phyloP scores from a whole-genome alignment of 92 coral and sea anemone genomes.

The Actinostola sp. region DNA sequence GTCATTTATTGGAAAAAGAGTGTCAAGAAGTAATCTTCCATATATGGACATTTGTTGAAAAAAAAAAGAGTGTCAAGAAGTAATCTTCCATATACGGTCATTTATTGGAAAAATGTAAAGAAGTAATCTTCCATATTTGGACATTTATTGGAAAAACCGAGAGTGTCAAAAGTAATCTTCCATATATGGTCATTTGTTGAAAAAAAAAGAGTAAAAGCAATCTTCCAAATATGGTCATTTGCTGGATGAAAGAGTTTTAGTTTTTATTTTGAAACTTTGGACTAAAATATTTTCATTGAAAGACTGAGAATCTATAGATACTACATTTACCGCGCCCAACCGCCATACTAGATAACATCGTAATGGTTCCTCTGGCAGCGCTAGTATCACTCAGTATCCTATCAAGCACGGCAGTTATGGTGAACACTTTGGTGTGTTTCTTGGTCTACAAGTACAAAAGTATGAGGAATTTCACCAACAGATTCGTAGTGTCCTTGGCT shows the following conservation, averaged over 20 bases:
- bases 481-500: constrained; percentile 83
- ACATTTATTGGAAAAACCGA: neutral
- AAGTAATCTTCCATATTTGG: neutral
- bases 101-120: too few species aligned
- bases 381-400: constrained; percentile 57
- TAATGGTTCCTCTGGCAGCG: constrained; percentile 18
- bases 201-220: too few species aligned
- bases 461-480: constrained; percentile 81
- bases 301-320: too few species aligned
- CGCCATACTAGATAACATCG: too few species aligned
- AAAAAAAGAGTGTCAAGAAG: too few species aligned
- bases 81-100: neutral
- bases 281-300: too few species aligned
- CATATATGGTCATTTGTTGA: constrained; percentile 1
- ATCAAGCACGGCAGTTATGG: constrained; percentile 47
- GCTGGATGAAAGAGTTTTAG: too few species aligned
- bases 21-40: neutral
- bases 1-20: neutral
- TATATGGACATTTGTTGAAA: neutral
- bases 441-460: constrained; percentile 66
- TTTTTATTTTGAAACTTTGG: too few species aligned
- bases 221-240: too few species aligned
- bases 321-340: too few species aligned
- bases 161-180: neutral
- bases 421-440: constrained; percentile 67